Conservation (phyloP, 2,113 vertebrate genomes). For the Anolis sagrei region DNA sequence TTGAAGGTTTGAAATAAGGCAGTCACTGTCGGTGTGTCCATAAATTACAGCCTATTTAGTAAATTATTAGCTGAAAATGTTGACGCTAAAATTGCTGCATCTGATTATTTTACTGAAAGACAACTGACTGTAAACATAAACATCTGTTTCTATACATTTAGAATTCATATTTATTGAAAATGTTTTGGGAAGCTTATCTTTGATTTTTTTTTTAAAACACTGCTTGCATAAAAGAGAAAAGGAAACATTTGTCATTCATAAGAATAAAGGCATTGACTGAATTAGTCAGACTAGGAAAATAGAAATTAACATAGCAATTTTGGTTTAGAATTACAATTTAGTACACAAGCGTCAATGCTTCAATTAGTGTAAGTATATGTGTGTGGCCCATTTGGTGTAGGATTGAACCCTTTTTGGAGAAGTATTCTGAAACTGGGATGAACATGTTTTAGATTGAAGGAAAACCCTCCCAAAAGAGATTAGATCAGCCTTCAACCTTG, state of each 20-base stretch:
- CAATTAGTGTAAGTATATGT: not conserved
- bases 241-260: conserved; percentile 32
- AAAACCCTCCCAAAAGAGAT: too few species aligned
- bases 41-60: conserved; percentile 10
- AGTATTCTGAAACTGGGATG: too few species aligned
- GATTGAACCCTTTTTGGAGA: not conserved
- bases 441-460: not conserved
- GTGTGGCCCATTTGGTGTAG: not conserved
- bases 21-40: not conserved
- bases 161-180: not conserved
- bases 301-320: not conserved
- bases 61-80: conserved; percentile 14
- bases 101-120: not conserved
- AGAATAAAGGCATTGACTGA: conserved; percentile 16
- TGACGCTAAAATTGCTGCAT: not conserved
- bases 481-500: too few species aligned
- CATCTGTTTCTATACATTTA: not conserved
- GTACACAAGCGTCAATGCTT: not conserved
- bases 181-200: not conserved
- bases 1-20: conserved; percentile 4
- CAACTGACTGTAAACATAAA: not conserved
- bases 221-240: conserved; percentile 57
- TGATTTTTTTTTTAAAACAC: conserved; percentile 33
- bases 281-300: too few species aligned
- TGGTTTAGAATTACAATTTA: not conserved